Base-by-base conservation (phyloP, 1,140 invertebrate genomes). In the Sycophaga agraensis region DNA sequence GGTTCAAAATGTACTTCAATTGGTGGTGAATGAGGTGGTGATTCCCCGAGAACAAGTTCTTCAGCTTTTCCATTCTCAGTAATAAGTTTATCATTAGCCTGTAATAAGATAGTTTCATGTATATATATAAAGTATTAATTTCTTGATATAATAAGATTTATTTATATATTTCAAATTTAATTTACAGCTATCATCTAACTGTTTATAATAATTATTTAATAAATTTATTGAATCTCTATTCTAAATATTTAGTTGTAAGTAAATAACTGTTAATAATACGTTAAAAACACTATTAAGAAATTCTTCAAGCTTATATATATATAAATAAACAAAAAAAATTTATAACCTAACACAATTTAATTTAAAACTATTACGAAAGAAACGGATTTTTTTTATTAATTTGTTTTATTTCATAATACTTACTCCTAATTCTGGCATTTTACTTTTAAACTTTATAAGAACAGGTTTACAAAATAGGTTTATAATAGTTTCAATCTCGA, bases 1-100 rank as follows among this genome's bases (percentile, higher is more conserved):
- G 91, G 91, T 63, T 91, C 87, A 75, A 86, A 93, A 63, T 91
- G 87, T 45, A 87, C 85, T 74, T 92, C 90, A 49, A 83, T 80
- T 39, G 86, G 85, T 6, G 54, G 59, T 16, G 54, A 65, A 40
- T 73, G 69, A 2, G 59, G 43, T 22, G 59, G 39, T 14, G 60
- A 55, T 21, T 66, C 59, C 39, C 63, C 63, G 12, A 68, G 37
- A 4, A 43, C 48, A 34, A 12, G 40, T 39, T 68, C 65, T 59
- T 73, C 68, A 17, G 48, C 31, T 43, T 31, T 61, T 59, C 69
- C 72, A 54, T 70, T 68, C 39, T 62, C 51, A 37, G 45, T 64
- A 28, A 75, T 69, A 16, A 72, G 46, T 31, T 59, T 28, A 19
- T 31, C 57, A 59, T 59, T 59, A 40, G 34, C 37, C 57, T 59